Percentiles rank a stretch among this genome's conserved stretches.
Evolutionary conservation across 2,888 invertebrate species (phyloP).

Genomic region (Aquatica leii): DNA sequence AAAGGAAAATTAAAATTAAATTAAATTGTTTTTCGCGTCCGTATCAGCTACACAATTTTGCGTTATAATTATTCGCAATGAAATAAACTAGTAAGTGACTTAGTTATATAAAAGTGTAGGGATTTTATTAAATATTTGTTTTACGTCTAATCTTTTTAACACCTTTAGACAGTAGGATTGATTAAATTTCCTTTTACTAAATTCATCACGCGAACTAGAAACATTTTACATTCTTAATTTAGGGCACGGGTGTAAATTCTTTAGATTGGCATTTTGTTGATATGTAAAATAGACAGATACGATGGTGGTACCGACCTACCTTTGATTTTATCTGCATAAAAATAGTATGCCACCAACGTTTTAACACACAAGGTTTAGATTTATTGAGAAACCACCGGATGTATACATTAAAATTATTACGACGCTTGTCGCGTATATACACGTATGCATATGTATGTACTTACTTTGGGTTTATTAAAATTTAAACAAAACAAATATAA

Average conservation of each 20-base stretch:
- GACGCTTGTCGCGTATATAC: conserved; percentile 18
- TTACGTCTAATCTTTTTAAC: background rate
- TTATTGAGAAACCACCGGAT: conserved; percentile 25
- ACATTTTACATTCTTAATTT: conserved; percentile 19
- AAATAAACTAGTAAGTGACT: too few relatives aligned
- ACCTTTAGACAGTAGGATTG: background rate
- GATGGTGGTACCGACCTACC: conserved; percentile 28
- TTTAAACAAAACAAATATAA: too few relatives aligned
- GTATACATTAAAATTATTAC: conserved; percentile 28
- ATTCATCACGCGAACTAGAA: background rate
- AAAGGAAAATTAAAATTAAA: too few relatives aligned
- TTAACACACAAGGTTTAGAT: conserved; percentile 27
- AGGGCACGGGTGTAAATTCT: conserved; percentile 22
- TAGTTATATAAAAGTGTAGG: too few relatives aligned
- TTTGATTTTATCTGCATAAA: conserved; percentile 28
- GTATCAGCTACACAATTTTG: too few relatives aligned
- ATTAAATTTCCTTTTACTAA: conserved; percentile 4
- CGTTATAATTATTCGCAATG: too few relatives aligned
- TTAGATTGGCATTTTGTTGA: conserved; percentile 20
- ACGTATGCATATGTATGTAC: background rate
- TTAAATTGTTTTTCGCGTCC: too few relatives aligned
- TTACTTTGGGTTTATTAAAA: too few relatives aligned
- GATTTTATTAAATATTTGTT: too few relatives aligned
- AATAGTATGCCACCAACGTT: conserved; percentile 20
- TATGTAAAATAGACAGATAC: conserved; percentile 26